Evolutionary conservation across 1,140 invertebrate species (phyloP).

Genomic region (Drosophila trapezifrons): DNA sequence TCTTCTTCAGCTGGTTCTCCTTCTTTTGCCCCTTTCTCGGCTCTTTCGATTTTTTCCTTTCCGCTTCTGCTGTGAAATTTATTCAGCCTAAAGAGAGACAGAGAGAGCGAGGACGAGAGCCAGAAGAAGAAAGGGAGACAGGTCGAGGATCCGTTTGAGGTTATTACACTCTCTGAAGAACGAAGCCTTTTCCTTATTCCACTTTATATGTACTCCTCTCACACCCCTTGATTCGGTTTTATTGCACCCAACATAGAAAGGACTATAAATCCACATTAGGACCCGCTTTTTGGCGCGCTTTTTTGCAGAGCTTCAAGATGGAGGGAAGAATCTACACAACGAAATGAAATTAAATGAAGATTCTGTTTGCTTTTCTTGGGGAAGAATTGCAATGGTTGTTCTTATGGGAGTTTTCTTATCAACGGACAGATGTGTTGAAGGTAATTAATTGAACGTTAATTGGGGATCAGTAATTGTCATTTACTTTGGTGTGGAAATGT

Average conservation of each 20-base stretch:
- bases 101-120: conserved; percentile 1
- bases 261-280: conserved; percentile 43
- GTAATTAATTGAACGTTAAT: conserved; percentile 28
- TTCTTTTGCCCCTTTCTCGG: neutral
- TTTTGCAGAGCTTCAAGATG: neutral
- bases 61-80: conserved; percentile 44
- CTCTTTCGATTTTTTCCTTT: conserved; percentile 18
- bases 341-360: conserved; percentile 12
- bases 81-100: conserved; percentile 25
- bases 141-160: conserved; percentile 56
- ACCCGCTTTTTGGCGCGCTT: conserved; percentile 44
- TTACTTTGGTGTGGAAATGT: neutral
- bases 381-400: conserved; percentile 17
- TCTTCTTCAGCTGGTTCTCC: conserved; percentile 26
- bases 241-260: conserved; percentile 24
- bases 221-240: conserved; percentile 23
- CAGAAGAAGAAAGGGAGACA: conserved; percentile 14
- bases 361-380: neutral
- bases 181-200: conserved; percentile 25
- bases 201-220: conserved; percentile 8
- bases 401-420: conserved; percentile 4
- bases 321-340: conserved; percentile 1
- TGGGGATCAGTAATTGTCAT: conserved; percentile 1
- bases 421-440: neutral
- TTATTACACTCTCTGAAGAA: conserved; percentile 62